Evolutionary conservation across 1,140 invertebrate species (phyloP), one percentile per base, ranked within the genome.

Genomic region (Lepidurus apus): DNA sequence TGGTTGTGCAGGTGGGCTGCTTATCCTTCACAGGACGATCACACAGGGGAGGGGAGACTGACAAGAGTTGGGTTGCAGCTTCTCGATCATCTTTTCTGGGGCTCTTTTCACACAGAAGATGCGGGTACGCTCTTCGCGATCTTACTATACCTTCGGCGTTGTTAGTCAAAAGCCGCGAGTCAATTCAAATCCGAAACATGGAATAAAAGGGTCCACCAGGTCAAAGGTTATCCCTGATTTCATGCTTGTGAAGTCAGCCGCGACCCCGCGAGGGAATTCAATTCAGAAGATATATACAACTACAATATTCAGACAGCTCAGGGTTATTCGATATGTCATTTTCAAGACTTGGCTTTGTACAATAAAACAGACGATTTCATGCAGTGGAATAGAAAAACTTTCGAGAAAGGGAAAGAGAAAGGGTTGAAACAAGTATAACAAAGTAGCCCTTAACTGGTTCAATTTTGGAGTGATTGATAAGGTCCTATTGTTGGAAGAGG

Each of bases 241-340:
- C 21, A n/a, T 65, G 53, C 53, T 65, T 65, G 53, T 65, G n/a
- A 65, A 65, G 17, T 65, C 17, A 65, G 53, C 53, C 53, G 53
- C 21, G 53, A 21, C 6, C 45, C 17, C 7, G 4, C 21, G 53
- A 65, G 8, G 53, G 53, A 65, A 65, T 65, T 65, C 53, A 65
- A 65, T 65, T 17, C 53, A 65, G n/a, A 34, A 34, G 34, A 34
- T 4, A 34, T 34, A 34, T 34, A 34, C 34, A 34, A 34, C 34
- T 34, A 34, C 3, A 34, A 34, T 1, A 21, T 65, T 65, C 53
- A 65, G 53, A 13, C 53, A n/a, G 7, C n/a, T 65, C 9, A 65
- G 21, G 53, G 53, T 65, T 65, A 21, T 65, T 65, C 17, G 53
- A 4, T 17, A 65, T 65, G 53, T n/a, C 53, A n/a, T 13, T 65